phyloP scores from a whole-genome alignment of 1,140 invertebrate species.

The Adelges cooleyi region DNA sequence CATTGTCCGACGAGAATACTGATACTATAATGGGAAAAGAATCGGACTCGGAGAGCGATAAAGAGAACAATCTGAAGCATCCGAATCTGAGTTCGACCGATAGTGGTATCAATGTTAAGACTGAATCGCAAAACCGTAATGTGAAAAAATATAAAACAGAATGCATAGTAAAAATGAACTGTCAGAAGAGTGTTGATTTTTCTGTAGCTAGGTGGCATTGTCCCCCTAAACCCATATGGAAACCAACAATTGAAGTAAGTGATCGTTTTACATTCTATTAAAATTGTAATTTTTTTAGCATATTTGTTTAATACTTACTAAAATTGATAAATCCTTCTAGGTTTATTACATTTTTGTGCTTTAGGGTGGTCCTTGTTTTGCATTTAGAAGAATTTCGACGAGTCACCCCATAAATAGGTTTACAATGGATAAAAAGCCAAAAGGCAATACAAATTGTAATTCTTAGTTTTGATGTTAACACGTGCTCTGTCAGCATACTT shows the following conservation, averaged over 20 bases:
- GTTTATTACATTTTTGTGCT: too few relatives aligned
- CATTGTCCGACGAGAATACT: constrained; percentile 35
- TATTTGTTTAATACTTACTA: too few relatives aligned
- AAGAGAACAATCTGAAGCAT: constrained; percentile 21
- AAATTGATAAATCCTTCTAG: too few relatives aligned
- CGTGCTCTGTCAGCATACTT: too few relatives aligned
- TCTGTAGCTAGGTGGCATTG: constrained; percentile 51
- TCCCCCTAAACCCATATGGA: constrained; percentile 70
- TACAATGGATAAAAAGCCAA: too few relatives aligned
- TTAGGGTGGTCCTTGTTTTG: too few relatives aligned
- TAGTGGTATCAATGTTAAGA: constrained; percentile 55
- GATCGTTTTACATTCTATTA: too few relatives aligned
- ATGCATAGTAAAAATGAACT: constrained; percentile 17
- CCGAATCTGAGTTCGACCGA: constrained; percentile 52
- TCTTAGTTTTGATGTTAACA: too few relatives aligned
- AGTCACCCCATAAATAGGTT: too few relatives aligned
- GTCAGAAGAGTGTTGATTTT: constrained; percentile 15
- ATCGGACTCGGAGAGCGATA: constrained; percentile 17
- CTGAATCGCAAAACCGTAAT: not conserved
- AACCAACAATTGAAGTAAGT: constrained; percentile 58
- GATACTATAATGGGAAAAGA: constrained; percentile 21
- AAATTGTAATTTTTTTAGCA: too few relatives aligned
- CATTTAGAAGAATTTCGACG: too few relatives aligned
- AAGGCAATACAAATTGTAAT: too few relatives aligned
- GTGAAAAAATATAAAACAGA: constrained; percentile 9